These are phyloP conservation scores for Balaeniceps rex DNA, from an alignment of 2,113 vertebrate species.

Conservation along the genomic window DNA sequence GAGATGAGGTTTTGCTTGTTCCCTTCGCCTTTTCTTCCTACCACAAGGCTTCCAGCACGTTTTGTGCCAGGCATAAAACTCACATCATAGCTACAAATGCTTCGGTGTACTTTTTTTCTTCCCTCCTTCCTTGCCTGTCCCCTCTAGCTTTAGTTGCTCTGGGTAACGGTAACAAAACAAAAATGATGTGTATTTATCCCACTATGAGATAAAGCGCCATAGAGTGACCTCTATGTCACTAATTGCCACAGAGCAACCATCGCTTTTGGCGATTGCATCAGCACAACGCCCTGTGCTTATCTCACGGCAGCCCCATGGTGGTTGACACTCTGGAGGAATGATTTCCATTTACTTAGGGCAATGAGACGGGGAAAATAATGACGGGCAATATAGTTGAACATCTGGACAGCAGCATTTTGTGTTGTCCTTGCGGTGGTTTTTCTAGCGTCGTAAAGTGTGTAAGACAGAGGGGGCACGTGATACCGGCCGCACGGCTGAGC, in stretches of 20 bases:
- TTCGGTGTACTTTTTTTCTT: not conserved
- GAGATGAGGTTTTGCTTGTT: not conserved
- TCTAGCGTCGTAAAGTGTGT: fast-evolving
- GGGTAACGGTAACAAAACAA: not conserved
- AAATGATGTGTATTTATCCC: not conserved
- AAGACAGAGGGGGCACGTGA: fast-evolving
- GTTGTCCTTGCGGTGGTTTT: fast-evolving
- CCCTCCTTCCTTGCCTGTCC: not conserved
- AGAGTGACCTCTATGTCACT: not conserved
- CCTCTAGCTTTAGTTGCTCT: not conserved
- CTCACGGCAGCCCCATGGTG: fast-evolving
- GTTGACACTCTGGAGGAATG: not conserved
- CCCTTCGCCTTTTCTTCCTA: not conserved
- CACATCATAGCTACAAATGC: not conserved
- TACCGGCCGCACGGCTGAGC: fast-evolving
- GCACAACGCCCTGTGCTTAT: fast-evolving
- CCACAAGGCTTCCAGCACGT: not conserved
- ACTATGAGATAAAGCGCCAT: fast-evolving
- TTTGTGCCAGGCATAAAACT: not conserved
- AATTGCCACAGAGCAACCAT: not conserved
- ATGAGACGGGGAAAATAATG: not conserved
- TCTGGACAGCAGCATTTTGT: not conserved
- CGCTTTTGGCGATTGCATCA: not conserved
- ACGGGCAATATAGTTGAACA: fast-evolving
- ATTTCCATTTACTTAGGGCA: not conserved